Conservation (phyloP, 2,113 vertebrate species). For the Leptodactylus fuscus region DNA sequence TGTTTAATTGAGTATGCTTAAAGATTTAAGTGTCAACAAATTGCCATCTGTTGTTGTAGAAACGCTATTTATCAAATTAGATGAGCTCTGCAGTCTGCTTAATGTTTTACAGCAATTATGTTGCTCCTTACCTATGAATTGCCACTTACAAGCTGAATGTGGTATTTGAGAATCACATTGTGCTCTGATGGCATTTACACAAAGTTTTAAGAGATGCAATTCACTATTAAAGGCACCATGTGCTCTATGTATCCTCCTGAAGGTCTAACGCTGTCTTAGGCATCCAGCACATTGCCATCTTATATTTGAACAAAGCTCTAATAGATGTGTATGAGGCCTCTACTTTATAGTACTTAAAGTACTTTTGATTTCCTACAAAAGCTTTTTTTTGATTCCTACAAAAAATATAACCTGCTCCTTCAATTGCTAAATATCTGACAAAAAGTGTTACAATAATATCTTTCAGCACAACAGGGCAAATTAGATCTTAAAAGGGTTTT, state of each 20-base stretch:
- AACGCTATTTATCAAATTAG: constrained; percentile 63
- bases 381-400: too few relatives aligned
- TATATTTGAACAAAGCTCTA: too few relatives aligned
- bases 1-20: constrained; percentile 70
- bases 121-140: constrained; percentile 51
- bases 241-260: not conserved
- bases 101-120: constrained; percentile 61
- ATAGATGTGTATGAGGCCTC: too few relatives aligned
- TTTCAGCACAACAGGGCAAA: too few relatives aligned
- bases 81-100: constrained; percentile 62
- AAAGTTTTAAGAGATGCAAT: constrained; percentile 40
- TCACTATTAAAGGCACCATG: constrained; percentile 7
- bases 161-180: constrained; percentile 52
- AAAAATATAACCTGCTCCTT: too few relatives aligned
- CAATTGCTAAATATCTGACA: too few relatives aligned
- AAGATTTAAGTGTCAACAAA: constrained; percentile 70
- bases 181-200: constrained; percentile 48
- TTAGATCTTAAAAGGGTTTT: too few relatives aligned
- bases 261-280: not conserved
- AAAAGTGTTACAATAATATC: too few relatives aligned
- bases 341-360: too few relatives aligned
- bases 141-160: constrained; percentile 50
- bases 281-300: not conserved
- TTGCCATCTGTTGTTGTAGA: constrained; percentile 67
- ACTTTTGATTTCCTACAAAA: too few relatives aligned